Conservation (phyloP, 2,113 vertebrate species). For the Spea multiplicata region DNA sequence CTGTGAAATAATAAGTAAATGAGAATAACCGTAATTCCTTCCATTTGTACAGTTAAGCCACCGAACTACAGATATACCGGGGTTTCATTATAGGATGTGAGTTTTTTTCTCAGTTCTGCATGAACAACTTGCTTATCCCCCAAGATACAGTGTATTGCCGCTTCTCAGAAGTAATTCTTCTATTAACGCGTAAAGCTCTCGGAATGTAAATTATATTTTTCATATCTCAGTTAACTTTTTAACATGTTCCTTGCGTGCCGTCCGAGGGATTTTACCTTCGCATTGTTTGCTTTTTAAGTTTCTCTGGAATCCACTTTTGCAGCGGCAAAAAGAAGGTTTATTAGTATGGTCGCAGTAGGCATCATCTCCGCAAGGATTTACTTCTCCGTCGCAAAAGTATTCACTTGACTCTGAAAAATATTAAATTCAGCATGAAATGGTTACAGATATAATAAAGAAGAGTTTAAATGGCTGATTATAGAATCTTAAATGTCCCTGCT, state of each 20-base stretch:
- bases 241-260: background rate
- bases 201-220: constrained; percentile 21
- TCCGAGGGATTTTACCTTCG: constrained; percentile 76
- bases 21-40: constrained; percentile 7
- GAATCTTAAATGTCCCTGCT: too few species aligned
- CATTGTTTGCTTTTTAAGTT: constrained; percentile 81
- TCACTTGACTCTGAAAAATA: constrained; percentile 53
- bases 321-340: constrained; percentile 82
- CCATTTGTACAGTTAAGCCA: constrained; percentile 42
- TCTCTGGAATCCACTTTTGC: constrained; percentile 91
- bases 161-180: background rate
- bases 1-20: background rate
- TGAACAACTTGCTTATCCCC: constrained; percentile 39
- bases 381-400: constrained; percentile 84
- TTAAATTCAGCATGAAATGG: constrained; percentile 3
- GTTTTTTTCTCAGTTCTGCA: constrained; percentile 19
- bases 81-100: constrained; percentile 11
- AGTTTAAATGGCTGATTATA: background rate
- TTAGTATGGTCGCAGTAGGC: constrained; percentile 89
- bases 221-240: background rate
- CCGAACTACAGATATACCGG: background rate
- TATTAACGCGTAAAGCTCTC: constrained; percentile 4
- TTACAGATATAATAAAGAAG: background rate
- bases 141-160: background rate
- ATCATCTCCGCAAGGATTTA: constrained; percentile 91